Evolutionary conservation across 2,797 vertebrate genomes (phyloP).

Genomic region (Naso thynnoides): DNA sequence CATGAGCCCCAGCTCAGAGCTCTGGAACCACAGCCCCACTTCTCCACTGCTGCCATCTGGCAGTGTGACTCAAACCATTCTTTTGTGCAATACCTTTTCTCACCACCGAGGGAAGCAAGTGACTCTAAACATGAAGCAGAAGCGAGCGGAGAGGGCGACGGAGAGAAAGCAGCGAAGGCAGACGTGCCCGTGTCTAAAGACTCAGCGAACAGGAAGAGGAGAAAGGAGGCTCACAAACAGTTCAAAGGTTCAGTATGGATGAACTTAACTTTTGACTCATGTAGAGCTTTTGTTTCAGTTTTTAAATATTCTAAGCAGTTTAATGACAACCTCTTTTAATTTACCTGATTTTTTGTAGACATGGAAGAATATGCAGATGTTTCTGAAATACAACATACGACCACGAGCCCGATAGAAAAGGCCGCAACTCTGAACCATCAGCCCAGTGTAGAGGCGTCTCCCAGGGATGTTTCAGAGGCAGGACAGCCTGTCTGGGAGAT

Average conservation of each 20-base stretch:
- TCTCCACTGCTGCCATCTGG: constrained; percentile 90
- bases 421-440: constrained; percentile 47
- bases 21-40: constrained; percentile 85
- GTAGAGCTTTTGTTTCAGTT: neutral
- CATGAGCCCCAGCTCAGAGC: constrained; percentile 89
- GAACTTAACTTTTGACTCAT: neutral
- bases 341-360: constrained; percentile 55
- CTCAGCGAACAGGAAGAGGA: constrained; percentile 53
- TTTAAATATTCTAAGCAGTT: neutral
- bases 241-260: constrained; percentile 64
- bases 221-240: constrained; percentile 51
- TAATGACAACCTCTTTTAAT: neutral
- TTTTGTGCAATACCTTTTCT: constrained; percentile 91
- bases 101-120: constrained; percentile 82
- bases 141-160: constrained; percentile 39
- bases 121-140: constrained; percentile 85
- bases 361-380: constrained; percentile 58
- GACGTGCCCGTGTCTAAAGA: constrained; percentile 24
- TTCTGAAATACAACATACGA: constrained; percentile 34
- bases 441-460: constrained; percentile 42
- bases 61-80: constrained; percentile 90
- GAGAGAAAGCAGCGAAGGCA: neutral
- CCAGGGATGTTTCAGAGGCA: constrained; percentile 35
- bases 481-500: constrained; percentile 80
- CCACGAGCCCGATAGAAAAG: constrained; percentile 36